Conservation (phyloP, 2,797 vertebrate species). For the Florisuga fusca region DNA sequence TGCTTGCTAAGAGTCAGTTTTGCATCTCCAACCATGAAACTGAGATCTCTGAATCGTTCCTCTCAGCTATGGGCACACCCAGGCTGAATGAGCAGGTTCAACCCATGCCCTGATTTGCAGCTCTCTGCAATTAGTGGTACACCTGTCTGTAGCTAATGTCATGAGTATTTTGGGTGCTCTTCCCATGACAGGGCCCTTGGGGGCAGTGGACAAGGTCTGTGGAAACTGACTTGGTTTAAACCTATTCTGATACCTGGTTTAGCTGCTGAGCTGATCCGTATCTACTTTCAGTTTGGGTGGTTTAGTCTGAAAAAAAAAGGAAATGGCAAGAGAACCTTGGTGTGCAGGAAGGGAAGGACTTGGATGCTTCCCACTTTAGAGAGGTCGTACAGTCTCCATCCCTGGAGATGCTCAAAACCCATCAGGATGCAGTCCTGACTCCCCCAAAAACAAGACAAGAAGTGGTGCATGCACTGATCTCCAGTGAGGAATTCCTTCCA, state of each 20-base stretch:
- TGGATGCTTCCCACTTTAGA: background rate
- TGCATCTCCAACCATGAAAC: background rate
- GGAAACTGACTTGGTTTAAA: background rate
- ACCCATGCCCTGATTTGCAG: background rate
- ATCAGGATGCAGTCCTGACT: background rate
- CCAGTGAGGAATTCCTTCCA: background rate
- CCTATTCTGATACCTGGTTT: background rate
- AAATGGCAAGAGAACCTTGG: background rate
- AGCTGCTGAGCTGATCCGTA: background rate
- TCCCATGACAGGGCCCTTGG: background rate
- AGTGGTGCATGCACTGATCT: background rate
- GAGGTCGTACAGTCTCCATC: background rate
- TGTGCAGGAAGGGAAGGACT: background rate
- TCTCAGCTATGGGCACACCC: background rate
- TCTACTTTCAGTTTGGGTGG: background rate
- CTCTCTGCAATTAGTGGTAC: background rate
- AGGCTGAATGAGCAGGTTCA: background rate
- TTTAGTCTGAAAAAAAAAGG: background rate
- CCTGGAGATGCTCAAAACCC: background rate
- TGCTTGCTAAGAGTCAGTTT: background rate
- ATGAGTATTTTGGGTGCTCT: background rate
- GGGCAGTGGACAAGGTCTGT: background rate
- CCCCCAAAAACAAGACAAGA: too few species aligned
- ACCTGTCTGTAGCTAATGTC: background rate
- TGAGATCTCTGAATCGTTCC: background rate